Evolutionary conservation across 2,113 vertebrate species (phyloP), one percentile per base, ranked within the genome.

Genomic region (Rostratula benghalensis): DNA sequence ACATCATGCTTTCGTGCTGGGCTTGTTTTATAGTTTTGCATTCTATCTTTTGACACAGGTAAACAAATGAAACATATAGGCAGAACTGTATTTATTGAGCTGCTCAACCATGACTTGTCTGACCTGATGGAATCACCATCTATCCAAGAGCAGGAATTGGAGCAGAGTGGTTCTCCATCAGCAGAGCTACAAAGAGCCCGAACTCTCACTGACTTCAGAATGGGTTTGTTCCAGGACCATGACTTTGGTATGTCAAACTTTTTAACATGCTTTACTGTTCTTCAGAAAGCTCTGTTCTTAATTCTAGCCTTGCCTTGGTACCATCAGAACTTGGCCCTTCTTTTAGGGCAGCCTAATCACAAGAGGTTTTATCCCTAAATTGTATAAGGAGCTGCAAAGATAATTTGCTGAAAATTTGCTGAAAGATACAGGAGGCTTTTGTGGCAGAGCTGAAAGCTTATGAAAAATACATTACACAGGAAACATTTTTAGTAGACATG

Each of bases 391-490:
- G 5, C 45, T n/a, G n/a, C n/a, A n/a, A n/a, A n/a, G n/a, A n/a
- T n/a, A n/a, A n/a, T n/a, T 56, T 59, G 56, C 45, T 50, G 67
- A 74, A 96, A 95, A 94, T 48, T 19, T 92, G 51, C 69, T 73
- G 25, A 67, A 96, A 41, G 30, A 93, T 73, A 93, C 9, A 61
- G 51, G 51, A 96, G 61, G n/a, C 10, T 96, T 95, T 91, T 95
- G 69, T 81, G 67, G 48, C 81, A 94, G 25, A 93, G 51, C 5
- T 88, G 89, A 97, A 97, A 94, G 86, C 79, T 76, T 71, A 68
- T 21, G 31, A 93, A 93, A 97, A 95, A 87, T 83, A 95, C 96
- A 95, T 95, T 94, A 90, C 22, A 90, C 93, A 93, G 97, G 61
- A 86, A 96, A 70, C 14, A 30, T 93, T 95, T 95, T 97, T 95